phyloP scores from a whole-genome alignment of 1,140 invertebrate genomes.

The Aphelinus certus region DNA sequence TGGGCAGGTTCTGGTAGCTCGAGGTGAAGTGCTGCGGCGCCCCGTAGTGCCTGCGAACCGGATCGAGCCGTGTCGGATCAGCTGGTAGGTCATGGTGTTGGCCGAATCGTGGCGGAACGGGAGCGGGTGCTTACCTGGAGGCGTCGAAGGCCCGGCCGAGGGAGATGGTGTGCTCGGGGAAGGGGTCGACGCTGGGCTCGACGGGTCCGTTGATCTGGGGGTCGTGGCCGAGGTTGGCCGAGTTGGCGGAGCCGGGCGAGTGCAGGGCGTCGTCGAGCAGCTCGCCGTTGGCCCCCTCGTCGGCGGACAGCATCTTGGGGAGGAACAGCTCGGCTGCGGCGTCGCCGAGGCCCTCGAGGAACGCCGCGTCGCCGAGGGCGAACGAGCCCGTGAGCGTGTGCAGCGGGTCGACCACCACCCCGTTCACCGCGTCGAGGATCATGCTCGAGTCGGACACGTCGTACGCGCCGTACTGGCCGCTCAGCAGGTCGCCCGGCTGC shows the following conservation, averaged over 20 bases:
- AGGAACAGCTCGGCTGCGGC: conserved; percentile 81
- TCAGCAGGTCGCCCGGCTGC: conserved; percentile 68
- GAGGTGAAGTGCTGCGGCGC: conserved; percentile 57
- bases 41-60: conserved; percentile 55
- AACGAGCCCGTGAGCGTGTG: conserved; percentile 84
- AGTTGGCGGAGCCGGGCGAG: conserved; percentile 62
- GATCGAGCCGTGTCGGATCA: no score
- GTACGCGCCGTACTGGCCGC: conserved; percentile 73
- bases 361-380: conserved; percentile 75
- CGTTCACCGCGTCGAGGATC: conserved; percentile 81
- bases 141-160: conserved; percentile 61
- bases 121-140: conserved; percentile 51
- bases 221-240: conserved; percentile 68
- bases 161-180: conserved; percentile 73
- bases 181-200: conserved; percentile 73
- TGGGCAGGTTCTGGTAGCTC: conserved; percentile 59
- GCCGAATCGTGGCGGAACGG: no score
- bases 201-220: conserved; percentile 72
- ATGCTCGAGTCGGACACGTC: conserved; percentile 79
- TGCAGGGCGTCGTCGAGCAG: conserved; percentile 67
- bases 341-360: conserved; percentile 76
- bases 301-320: conserved; percentile 70
- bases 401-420: conserved; percentile 79
- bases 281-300: conserved; percentile 69
- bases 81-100: no score